A percentile compares a stretch with the other conserved stretches of the same genome.
These are phyloP conservation scores for Merodon equestris DNA, from an alignment of 2,888 invertebrate species.

Conservation along the genomic window DNA sequence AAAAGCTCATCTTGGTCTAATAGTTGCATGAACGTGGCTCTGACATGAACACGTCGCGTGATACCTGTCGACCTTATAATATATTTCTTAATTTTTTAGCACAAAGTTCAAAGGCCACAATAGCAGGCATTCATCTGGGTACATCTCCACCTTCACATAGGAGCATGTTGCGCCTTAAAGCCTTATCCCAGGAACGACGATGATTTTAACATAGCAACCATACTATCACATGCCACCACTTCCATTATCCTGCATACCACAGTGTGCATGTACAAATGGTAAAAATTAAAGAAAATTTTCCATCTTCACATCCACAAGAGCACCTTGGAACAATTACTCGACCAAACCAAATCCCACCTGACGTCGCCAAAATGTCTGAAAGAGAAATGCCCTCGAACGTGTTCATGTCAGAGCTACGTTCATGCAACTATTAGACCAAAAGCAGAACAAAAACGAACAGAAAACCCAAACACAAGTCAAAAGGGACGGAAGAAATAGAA, in stretches of 20 bases:
- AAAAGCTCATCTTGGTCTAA: slow-evolving; percentile 56
- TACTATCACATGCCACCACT: no score
- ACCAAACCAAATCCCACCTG: slow-evolving; percentile 13
- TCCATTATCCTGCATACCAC: neutral
- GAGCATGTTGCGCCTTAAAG: no score
- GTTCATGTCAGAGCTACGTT: slow-evolving; percentile 39
- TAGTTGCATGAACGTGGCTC: slow-evolving; percentile 38
- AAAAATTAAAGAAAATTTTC: no score
- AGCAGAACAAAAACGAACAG: slow-evolving; percentile 28
- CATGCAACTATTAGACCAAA: slow-evolving; percentile 52
- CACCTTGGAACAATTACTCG: slow-evolving; percentile 25
- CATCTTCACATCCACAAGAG: slow-evolving; percentile 9
- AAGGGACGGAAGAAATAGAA: slow-evolving; percentile 3
- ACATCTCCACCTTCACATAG: no score
- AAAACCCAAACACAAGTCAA: slow-evolving; percentile 21
- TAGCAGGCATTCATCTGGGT: no score
- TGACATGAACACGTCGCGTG: slow-evolving; percentile 41
- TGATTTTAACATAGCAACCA: no score
- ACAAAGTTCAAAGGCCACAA: no score
- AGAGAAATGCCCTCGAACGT: slow-evolving; percentile 22
- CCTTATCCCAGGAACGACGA: no score
- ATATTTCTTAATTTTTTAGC: no score
- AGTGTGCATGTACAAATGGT: neutral
- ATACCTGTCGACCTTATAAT: no score
- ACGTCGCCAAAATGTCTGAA: slow-evolving; percentile 56